phyloP scores from a whole-genome alignment of 2,888 invertebrate genomes.

The Torymus aiolomorphi region DNA sequence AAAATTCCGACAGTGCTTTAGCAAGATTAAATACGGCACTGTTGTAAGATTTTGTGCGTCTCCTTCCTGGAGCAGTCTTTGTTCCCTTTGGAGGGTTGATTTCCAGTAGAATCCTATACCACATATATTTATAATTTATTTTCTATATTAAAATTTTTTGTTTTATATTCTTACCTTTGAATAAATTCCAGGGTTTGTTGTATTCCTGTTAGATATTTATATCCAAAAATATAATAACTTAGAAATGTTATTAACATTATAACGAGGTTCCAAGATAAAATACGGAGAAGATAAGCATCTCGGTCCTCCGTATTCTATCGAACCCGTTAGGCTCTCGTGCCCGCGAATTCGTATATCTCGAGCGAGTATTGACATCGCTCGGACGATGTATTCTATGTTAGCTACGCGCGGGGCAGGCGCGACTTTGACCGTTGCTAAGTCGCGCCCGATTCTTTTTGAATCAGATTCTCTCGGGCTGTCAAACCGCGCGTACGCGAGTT shows the following conservation, averaged over 20 bases:
- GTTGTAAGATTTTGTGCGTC: background rate
- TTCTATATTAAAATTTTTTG: background rate
- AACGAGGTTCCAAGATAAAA: too few species aligned
- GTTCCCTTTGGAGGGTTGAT: conserved; percentile 7
- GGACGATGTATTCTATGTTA: too few species aligned
- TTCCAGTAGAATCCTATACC: background rate
- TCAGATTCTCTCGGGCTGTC: too few species aligned
- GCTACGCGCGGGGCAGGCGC: too few species aligned
- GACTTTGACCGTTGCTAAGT: too few species aligned
- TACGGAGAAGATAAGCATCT: too few species aligned
- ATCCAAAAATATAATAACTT: conserved; percentile 48
- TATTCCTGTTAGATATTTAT: conserved; percentile 11
- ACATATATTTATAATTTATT: background rate
- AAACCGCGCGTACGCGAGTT: too few species aligned
- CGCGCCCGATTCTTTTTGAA: too few species aligned
- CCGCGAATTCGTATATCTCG: too few species aligned
- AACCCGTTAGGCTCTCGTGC: too few species aligned
- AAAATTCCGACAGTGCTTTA: background rate
- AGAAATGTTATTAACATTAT: conserved; percentile 27
- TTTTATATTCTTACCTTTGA: conserved; percentile 36
- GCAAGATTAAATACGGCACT: conserved; percentile 1
- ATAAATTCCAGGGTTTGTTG: conserved; percentile 48
- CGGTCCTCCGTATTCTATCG: too few species aligned
- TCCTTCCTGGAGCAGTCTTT: background rate
- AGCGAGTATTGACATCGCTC: too few species aligned